Percentiles rank a stretch among this genome's conserved stretches.
phyloP scores from a whole-genome alignment of 2,113 vertebrate genomes.

The Ictalurus punctatus region DNA sequence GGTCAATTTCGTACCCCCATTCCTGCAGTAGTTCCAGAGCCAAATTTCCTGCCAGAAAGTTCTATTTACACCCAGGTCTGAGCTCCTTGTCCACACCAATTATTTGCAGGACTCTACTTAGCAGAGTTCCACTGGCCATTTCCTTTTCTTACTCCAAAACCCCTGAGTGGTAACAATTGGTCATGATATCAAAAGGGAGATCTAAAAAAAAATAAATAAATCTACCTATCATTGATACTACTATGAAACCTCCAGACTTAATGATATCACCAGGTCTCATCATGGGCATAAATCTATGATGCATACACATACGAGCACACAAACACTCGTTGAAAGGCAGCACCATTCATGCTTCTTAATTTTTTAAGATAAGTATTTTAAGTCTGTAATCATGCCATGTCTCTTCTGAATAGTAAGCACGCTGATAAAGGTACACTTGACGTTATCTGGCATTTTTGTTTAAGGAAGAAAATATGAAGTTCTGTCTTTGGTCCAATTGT shows the following conservation, averaged over 20 bases:
- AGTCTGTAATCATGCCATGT: not conserved
- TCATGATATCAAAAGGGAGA: not conserved
- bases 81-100: conserved; percentile 38
- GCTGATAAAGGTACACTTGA: not conserved
- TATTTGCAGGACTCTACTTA: conserved; percentile 50
- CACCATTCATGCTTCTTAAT: not conserved
- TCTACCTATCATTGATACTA: not conserved
- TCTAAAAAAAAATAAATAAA: too few species aligned
- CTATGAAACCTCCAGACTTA: not conserved
- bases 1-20: not conserved
- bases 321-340: not conserved
- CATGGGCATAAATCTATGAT: not conserved
- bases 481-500: not conserved
- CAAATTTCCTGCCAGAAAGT: conserved; percentile 52
- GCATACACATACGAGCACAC: not conserved
- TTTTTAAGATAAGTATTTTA: not conserved
- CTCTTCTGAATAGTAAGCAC: not conserved
- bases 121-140: conserved; percentile 50
- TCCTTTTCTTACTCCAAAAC: conserved; percentile 13
- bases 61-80: conserved; percentile 31
- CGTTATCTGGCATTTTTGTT: not conserved
- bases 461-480: not conserved
- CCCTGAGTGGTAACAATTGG: not conserved
- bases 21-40: conserved; percentile 24
- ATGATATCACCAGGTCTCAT: not conserved